Evolutionary conservation across 2,113 vertebrate species (phyloP).

Genomic region (Callopanchax toddi): DNA sequence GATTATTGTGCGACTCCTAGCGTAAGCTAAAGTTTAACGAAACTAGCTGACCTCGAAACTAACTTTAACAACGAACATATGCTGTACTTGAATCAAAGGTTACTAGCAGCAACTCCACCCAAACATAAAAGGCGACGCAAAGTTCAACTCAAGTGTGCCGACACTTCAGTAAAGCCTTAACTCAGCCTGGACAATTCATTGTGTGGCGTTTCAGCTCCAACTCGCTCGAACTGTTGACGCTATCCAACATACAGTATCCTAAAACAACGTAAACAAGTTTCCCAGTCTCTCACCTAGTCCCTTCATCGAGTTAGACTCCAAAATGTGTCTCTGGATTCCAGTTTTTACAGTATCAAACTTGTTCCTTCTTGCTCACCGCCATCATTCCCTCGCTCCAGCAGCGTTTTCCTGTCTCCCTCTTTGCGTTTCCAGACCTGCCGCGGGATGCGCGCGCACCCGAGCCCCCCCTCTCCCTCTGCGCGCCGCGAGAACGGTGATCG

Average conservation of each 20-base stretch:
- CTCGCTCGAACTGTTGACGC: slow-evolving; percentile 14
- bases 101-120: not conserved
- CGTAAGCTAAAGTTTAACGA: not conserved
- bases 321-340: slow-evolving; percentile 28
- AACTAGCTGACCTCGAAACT: slow-evolving; percentile 4
- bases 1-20: slow-evolving; percentile 9
- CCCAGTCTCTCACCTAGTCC: slow-evolving; percentile 56
- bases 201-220: slow-evolving; percentile 52
- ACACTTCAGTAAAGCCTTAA: slow-evolving; percentile 14
- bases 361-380: slow-evolving; percentile 74
- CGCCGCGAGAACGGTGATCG: slow-evolving; percentile 34
- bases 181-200: slow-evolving; percentile 53
- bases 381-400: slow-evolving; percentile 73
- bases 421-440: slow-evolving; percentile 73
- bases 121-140: slow-evolving; percentile 18
- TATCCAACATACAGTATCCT: not conserved
- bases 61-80: not conserved
- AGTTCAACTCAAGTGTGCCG: slow-evolving; percentile 36
- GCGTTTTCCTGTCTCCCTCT: slow-evolving; percentile 56
- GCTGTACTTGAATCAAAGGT: not conserved
- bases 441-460: slow-evolving; percentile 59
- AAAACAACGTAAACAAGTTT: slow-evolving; percentile 21
- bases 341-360: slow-evolving; percentile 67
- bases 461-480: slow-evolving; percentile 12
- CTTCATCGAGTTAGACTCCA: slow-evolving; percentile 45